phyloP scores from a whole-genome alignment of 2,888 invertebrate genomes.

The Mythimna ferrago region DNA sequence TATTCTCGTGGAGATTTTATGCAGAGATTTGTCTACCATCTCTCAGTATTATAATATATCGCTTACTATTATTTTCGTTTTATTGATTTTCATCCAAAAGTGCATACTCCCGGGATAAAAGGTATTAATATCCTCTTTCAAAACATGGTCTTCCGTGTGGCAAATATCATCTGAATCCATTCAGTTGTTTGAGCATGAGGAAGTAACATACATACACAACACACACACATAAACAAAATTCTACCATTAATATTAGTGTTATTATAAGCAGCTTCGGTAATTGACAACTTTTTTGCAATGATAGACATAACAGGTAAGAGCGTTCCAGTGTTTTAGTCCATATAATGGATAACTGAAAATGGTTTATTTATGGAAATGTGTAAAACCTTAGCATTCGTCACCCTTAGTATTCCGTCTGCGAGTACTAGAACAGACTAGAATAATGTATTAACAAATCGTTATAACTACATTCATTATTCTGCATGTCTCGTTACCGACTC shows the following conservation, averaged over 20 bases:
- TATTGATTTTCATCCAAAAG: too few species aligned
- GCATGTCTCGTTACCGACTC: conserved; percentile 54
- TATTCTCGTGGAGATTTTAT: too few species aligned
- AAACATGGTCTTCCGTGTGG: too few species aligned
- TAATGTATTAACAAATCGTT: conserved; percentile 47
- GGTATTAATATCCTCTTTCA: too few species aligned
- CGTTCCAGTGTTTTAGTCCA: conserved; percentile 6
- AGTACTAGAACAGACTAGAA: conserved; percentile 36
- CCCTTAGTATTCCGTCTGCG: conserved; percentile 19
- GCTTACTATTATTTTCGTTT: too few species aligned
- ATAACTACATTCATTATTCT: conserved; percentile 46
- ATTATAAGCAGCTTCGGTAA: neutral
- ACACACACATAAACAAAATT: too few species aligned
- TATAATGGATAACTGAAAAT: conserved; percentile 10
- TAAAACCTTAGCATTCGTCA: conserved; percentile 7
- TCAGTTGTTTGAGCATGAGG: too few species aligned
- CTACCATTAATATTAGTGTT: neutral
- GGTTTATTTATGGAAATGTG: conserved; percentile 30
- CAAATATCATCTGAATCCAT: too few species aligned
- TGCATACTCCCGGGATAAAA: too few species aligned
- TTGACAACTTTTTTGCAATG: neutral
- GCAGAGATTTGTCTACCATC: too few species aligned
- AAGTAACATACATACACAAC: too few species aligned
- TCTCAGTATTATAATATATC: too few species aligned
- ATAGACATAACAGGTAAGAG: neutral